Conservation (phyloP, 2,888 invertebrate genomes). For the Ichneumoninae sp. region DNA sequence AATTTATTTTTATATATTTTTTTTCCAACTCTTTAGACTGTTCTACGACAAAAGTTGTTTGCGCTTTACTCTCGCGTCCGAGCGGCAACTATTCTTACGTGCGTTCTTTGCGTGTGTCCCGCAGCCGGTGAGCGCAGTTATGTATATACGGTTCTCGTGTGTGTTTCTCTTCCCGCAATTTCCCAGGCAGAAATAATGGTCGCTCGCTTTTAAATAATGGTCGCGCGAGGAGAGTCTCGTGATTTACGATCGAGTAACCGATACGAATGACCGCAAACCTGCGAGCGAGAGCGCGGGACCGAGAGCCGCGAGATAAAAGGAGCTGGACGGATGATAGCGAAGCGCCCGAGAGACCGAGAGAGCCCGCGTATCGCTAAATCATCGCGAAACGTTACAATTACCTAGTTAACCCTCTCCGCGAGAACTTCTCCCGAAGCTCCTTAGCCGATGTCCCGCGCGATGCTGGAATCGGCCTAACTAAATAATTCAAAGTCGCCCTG, state of each 20-base stretch:
- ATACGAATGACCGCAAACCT: conserved; percentile 63
- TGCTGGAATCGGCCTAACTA: conserved; percentile 33
- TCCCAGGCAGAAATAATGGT: conserved; percentile 43
- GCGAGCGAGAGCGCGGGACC: conserved; percentile 49
- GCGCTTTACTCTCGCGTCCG: conserved; percentile 10
- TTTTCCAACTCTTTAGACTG: conserved; percentile 21
- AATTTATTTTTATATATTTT: background rate
- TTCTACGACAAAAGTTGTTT: conserved; percentile 33
- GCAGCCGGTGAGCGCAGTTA: conserved; percentile 22
- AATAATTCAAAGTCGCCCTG: conserved; percentile 56
- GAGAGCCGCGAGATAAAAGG: conserved; percentile 3
- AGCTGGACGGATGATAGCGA: conserved; percentile 8
- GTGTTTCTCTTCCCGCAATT: conserved; percentile 60
- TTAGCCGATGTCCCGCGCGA: background rate
- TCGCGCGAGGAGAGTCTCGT: conserved; percentile 53
- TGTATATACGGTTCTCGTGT: background rate
- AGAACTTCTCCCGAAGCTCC: background rate
- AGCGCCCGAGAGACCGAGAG: conserved; percentile 10
- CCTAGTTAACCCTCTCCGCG: conserved; percentile 45
- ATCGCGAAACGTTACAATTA: conserved; percentile 65
- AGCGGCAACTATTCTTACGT: conserved; percentile 20
- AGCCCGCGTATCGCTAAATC: conserved; percentile 57
- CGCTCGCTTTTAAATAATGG: conserved; percentile 37
- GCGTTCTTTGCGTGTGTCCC: conserved; percentile 27
- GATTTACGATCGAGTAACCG: conserved; percentile 62